Evolutionary conservation across 1,140 invertebrate genomes (phyloP).

Genomic region (Drosophila erecta): DNA sequence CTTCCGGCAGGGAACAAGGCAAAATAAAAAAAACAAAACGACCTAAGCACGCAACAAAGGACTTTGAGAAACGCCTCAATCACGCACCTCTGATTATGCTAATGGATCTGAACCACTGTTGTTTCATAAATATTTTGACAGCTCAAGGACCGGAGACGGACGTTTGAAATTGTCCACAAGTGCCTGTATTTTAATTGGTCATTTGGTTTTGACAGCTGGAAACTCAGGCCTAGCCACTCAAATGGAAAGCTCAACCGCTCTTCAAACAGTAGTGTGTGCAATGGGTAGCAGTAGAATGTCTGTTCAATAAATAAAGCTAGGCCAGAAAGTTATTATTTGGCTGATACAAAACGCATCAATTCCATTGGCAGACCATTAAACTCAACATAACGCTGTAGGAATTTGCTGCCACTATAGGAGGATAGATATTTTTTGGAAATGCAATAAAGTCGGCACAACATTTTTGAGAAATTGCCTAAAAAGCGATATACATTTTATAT

Average conservation of each 20-base stretch:
- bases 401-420: background rate
- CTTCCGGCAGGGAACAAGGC: slow-evolving; percentile 25
- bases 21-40: slow-evolving; percentile 58
- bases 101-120: slow-evolving; percentile 58
- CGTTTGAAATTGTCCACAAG: slow-evolving; percentile 40
- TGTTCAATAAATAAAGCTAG: slow-evolving; percentile 15
- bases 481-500: slow-evolving; percentile 13
- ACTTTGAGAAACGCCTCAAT: slow-evolving; percentile 44
- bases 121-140: slow-evolving; percentile 60
- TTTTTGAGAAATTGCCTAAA: slow-evolving; percentile 5
- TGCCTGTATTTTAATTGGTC: slow-evolving; percentile 46
- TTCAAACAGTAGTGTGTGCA: slow-evolving; percentile 4
- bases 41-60: slow-evolving; percentile 56
- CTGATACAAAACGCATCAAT: slow-evolving; percentile 14
- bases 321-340: slow-evolving; percentile 12
- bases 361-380: slow-evolving; percentile 11
- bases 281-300: background rate
- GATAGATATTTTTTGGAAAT: background rate
- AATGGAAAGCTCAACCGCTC: slow-evolving; percentile 6
- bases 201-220: slow-evolving; percentile 46
- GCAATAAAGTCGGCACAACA: slow-evolving; percentile 10
- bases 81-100: slow-evolving; percentile 80
- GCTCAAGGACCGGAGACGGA: slow-evolving; percentile 39
- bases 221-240: background rate
- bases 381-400: background rate